These are phyloP conservation scores for Parazoanthus swiftii DNA, from an alignment of 92 coral and sea anemone species.

Conservation along the genomic window DNA sequence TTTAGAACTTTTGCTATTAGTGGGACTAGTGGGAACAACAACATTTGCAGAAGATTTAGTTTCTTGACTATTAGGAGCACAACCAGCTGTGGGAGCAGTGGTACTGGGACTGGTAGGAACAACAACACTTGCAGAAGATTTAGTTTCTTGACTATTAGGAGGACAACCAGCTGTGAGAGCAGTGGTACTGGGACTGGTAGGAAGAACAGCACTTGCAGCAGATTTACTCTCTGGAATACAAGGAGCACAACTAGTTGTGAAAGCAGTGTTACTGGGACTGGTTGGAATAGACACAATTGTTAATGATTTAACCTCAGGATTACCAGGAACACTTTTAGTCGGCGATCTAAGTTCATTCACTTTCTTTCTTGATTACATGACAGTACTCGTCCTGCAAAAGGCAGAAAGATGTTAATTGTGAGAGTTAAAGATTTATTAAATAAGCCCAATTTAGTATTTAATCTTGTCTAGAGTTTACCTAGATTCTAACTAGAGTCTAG, in stretches of 20 bases:
- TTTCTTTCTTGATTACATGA: no score
- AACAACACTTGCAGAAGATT: neutral
- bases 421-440: no score
- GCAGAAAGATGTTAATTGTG: no score
- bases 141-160: no score
- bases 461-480: no score
- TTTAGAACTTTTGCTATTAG: neutral
- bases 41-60: slow-evolving; percentile 25
- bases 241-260: neutral
- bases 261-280: slow-evolving; percentile 14
- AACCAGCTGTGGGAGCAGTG: slow-evolving; percentile 13
- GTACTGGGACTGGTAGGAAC: slow-evolving; percentile 18
- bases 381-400: no score
- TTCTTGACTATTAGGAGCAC: slow-evolving; percentile 22
- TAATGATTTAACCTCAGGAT: neutral
- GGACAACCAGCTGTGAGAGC: neutral
- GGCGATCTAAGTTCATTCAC: no score
- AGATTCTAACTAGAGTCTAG: no score
- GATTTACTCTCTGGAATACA: no score
- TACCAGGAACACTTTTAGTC: no score
- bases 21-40: slow-evolving; percentile 4
- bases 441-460: no score
- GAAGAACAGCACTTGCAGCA: neutral
- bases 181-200: slow-evolving; percentile 22
- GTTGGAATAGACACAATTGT: neutral